Conservation (phyloP, 2,888 invertebrate genomes). For the Apoda limacodes region DNA sequence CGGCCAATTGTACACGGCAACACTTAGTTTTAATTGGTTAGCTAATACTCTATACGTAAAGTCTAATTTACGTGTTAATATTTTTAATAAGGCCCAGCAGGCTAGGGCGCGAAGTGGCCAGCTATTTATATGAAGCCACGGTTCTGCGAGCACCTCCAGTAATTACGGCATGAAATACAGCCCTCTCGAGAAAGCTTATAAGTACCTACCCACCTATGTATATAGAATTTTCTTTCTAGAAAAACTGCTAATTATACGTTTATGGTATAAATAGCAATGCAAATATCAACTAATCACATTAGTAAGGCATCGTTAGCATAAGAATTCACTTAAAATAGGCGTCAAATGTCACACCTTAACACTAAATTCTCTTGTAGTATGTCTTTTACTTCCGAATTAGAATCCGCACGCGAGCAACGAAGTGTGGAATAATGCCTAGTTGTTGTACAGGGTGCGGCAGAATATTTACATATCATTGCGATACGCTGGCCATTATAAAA, state of each 20-base stretch:
- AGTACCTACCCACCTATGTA: constrained; percentile 69
- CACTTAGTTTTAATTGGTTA: constrained; percentile 64
- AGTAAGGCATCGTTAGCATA: constrained; percentile 27
- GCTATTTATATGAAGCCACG: constrained; percentile 54
- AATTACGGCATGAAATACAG: constrained; percentile 66
- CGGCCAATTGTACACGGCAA: constrained; percentile 40
- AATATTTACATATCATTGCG: constrained; percentile 70
- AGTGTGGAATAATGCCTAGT: constrained; percentile 46
- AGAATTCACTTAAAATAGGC: constrained; percentile 35
- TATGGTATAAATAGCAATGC: no score
- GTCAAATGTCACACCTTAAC: constrained; percentile 45
- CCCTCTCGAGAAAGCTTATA: constrained; percentile 66
- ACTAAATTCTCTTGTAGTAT: constrained; percentile 52
- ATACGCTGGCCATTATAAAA: constrained; percentile 62
- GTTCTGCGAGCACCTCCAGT: constrained; percentile 58
- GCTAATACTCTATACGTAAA: constrained; percentile 54
- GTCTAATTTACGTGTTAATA: constrained; percentile 69
- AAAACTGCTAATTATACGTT: constrained; percentile 61
- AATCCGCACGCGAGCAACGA: constrained; percentile 55
- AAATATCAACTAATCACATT: no score
- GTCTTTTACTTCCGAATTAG: constrained; percentile 61
- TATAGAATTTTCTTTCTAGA: constrained; percentile 60
- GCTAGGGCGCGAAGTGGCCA: constrained; percentile 65
- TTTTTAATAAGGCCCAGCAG: constrained; percentile 65
- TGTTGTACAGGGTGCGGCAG: constrained; percentile 48